phyloP scores from a whole-genome alignment of 1,140 invertebrate genomes.

The Cephus cinctus region DNA sequence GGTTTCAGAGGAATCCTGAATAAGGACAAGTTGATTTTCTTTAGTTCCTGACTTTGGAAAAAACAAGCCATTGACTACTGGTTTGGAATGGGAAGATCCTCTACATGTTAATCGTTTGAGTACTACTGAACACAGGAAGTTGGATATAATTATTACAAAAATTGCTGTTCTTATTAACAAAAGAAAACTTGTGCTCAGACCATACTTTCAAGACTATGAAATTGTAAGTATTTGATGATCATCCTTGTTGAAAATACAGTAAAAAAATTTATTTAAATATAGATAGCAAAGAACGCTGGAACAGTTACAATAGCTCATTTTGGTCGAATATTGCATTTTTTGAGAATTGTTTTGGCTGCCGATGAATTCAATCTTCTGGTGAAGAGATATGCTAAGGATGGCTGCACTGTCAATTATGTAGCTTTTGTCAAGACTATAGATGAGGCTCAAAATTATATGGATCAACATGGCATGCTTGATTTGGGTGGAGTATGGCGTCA shows the following conservation, averaged over 20 bases:
- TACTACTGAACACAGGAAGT: constrained; percentile 61
- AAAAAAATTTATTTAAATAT: constrained; percentile 3
- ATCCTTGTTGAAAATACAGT: neutral
- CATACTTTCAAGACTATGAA: constrained; percentile 77
- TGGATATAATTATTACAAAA: constrained; percentile 66
- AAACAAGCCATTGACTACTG: constrained; percentile 53
- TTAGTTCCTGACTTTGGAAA: constrained; percentile 54
- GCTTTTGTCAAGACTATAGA: constrained; percentile 65
- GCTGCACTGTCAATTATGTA: constrained; percentile 70
- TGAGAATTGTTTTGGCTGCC: constrained; percentile 63
- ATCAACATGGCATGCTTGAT: constrained; percentile 59
- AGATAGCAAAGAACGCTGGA: constrained; percentile 71
- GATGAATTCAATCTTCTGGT: constrained; percentile 68
- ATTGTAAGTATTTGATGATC: constrained; percentile 48
- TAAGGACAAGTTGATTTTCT: constrained; percentile 13
- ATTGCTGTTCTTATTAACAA: constrained; percentile 61
- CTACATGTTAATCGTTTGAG: constrained; percentile 62
- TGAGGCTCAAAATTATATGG: constrained; percentile 55
- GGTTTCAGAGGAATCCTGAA: too few species aligned
- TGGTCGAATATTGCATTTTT: constrained; percentile 65
- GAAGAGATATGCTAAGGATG: constrained; percentile 68
- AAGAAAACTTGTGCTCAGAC: constrained; percentile 60
- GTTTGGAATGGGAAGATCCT: constrained; percentile 65
- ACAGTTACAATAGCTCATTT: constrained; percentile 71
- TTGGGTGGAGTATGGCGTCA: constrained; percentile 58